Conservation (phyloP, 92 coral and sea anemone species). For the Phenganax stokvisi region DNA sequence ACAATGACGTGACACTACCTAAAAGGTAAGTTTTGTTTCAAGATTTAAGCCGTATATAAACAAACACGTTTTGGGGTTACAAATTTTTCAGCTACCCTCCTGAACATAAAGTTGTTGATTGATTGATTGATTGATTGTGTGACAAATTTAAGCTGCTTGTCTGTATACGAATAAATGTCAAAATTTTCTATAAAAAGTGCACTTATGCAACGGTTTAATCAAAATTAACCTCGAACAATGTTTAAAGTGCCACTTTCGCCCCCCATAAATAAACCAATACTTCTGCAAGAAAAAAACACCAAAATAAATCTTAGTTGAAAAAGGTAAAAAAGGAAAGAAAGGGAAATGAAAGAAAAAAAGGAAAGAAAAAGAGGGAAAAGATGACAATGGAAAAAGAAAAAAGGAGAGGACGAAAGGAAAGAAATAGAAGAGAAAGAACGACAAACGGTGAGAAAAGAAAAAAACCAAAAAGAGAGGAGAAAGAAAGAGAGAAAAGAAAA, state of each 20-base stretch:
- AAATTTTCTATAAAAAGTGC: no score
- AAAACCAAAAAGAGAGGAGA: no score
- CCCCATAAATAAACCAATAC: constrained; percentile 62
- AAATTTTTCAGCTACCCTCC: not conserved
- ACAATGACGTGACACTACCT: constrained; percentile 61
- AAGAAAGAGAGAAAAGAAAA: no score
- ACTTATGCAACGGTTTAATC: no score
- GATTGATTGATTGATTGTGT: no score
- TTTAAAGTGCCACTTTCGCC: constrained; percentile 72
- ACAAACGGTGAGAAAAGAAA: no score
- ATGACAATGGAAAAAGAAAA: no score
- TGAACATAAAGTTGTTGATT: no score
- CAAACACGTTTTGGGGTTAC: not conserved
- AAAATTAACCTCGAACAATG: constrained; percentile 61
- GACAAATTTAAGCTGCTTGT: no score
- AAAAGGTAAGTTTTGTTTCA: not conserved
- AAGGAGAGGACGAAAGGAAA: no score
- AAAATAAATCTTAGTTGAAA: not conserved
- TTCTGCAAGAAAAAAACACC: constrained; percentile 41
- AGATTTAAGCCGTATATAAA: not conserved
- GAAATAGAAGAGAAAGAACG: no score
- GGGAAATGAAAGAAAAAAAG: not conserved
- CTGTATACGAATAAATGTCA: not conserved
- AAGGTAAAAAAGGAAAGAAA: not conserved
- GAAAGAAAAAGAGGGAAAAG: no score